Percentiles rank a stretch among this genome's conserved stretches.
Evolutionary conservation across 2,797 vertebrate genomes (phyloP).

Genomic region (Lerista edwardsae): DNA sequence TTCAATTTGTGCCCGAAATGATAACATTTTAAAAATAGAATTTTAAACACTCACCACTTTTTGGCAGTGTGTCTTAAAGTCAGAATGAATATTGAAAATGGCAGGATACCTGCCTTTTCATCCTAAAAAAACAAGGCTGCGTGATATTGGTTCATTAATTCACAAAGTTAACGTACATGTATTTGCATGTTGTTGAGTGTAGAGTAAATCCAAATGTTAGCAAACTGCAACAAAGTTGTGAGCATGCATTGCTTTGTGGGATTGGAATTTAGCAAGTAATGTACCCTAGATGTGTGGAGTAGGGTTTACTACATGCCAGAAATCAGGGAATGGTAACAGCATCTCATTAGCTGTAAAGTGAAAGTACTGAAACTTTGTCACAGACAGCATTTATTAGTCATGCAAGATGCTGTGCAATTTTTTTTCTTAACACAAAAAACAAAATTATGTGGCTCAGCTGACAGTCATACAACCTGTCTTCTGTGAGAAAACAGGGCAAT

Average conservation of each 20-base stretch:
- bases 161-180: background rate
- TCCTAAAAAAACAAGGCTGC: background rate
- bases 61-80: background rate
- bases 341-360: background rate
- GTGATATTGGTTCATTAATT: background rate
- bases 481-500: background rate
- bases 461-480: background rate
- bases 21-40: background rate
- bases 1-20: background rate
- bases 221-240: background rate
- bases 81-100: background rate
- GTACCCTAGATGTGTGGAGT: background rate
- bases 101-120: background rate
- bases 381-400: background rate
- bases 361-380: background rate
- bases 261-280: constrained; percentile 7
- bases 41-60: background rate
- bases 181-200: background rate
- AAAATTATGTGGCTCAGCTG: background rate
- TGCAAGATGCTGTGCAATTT: background rate
- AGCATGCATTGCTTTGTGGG: background rate
- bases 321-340: constrained; percentile 3
- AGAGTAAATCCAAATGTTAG: background rate
- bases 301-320: background rate
- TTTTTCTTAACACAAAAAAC: background rate